These are phyloP conservation scores for Galendromus occidentalis DNA, from an alignment of 1,140 invertebrate genomes.

Conservation along the genomic window DNA sequence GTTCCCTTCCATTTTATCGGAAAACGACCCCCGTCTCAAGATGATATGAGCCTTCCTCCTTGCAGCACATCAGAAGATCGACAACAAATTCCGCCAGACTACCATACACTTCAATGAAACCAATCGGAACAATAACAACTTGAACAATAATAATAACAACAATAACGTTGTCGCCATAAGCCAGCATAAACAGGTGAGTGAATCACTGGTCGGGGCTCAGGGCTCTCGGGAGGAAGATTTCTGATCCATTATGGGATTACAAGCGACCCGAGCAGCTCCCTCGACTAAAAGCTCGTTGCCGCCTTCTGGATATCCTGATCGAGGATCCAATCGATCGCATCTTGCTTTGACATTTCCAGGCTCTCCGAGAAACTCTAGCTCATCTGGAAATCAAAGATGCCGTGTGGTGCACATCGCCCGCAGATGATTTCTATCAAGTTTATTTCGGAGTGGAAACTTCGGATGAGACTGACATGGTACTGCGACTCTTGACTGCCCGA, in stretches of 20 bases:
- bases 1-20: no score
- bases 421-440: background rate
- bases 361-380: background rate
- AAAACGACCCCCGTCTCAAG: no score
- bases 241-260: no score
- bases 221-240: no score
- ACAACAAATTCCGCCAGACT: background rate
- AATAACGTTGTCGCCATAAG: background rate
- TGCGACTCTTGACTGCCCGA: background rate
- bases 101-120: no score
- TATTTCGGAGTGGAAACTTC: conserved; percentile 1
- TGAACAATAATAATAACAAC: background rate
- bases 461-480: conserved; percentile 1
- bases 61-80: background rate
- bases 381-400: conserved; percentile 5
- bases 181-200: background rate
- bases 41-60: background rate
- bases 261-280: no score
- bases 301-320: no score
- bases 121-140: background rate
- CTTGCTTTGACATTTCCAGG: background rate
- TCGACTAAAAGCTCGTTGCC: background rate
- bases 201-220: no score
- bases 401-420: background rate
- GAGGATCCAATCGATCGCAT: no score